Base-by-base conservation (phyloP, 1,140 invertebrate genomes). In the Paramacrobiotus metropolitanus region DNA sequence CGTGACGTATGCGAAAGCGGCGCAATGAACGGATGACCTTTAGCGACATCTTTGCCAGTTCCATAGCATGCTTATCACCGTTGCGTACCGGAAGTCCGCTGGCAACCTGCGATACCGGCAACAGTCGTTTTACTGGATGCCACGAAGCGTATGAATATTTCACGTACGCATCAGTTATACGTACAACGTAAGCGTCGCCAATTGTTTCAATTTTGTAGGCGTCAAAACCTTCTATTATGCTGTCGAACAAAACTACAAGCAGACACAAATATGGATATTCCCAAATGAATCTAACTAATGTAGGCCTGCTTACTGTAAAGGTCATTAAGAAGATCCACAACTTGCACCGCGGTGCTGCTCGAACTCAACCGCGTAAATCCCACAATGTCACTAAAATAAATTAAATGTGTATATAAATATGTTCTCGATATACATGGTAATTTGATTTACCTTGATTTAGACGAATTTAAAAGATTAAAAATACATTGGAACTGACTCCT, bases 171-270 rank as follows among this genome's bases (percentile, higher is more conserved):
- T n/a, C n/a, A n/a, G n/a, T n/a, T n/a, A 40, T n/a, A 15, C 34
- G n/a, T 40, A 89, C 80, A 79, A 97, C 94, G 72, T 97, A 96
- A 1, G 92, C 91, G 71, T 97, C 92, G 0, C 92, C 91, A 65
- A 95, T 95, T 2, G 91, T 95, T 75, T 95, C 91, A 44, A 92
- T 86, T 87, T 90, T 98, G 72, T 98, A 98, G 3, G 96, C 92
- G 75, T 97, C 90, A 68, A 89, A 96, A 67, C 92, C 84, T 70
- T 90, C 91, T 63, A 96, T 89, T 65, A 94, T 90, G 1, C 85
- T 86, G 73, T 98, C 93, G 70, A 96, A 92, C 67, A 85, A 87
- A 20, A 86, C 34, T 40, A n/a, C 34, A n/a, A 15, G n/a, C 34
- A 40, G 9, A 40, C 34, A n/a, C 9, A n/a, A 40, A n/a, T n/a